Percentiles rank a stretch among this genome's conserved stretches.
phyloP scores from a whole-genome alignment of 1,140 invertebrate species.

The Magallana angulata region DNA sequence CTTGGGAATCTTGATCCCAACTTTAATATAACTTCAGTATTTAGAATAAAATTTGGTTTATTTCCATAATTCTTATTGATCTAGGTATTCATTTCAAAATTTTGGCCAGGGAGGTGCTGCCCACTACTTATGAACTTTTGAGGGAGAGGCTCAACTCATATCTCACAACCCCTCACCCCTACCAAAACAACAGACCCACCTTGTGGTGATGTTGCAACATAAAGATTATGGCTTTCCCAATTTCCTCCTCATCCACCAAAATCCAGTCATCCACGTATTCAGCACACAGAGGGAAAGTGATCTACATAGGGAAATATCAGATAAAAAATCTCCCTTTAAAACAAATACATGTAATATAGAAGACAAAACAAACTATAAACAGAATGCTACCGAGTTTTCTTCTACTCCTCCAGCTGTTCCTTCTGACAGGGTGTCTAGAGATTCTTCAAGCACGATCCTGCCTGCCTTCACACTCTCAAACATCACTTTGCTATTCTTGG shows the following conservation, averaged over 20 bases:
- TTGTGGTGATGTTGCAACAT: slow-evolving; percentile 67
- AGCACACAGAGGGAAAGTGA: slow-evolving; percentile 62
- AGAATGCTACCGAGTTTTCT: slow-evolving; percentile 56
- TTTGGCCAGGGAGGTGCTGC: too few relatives aligned
- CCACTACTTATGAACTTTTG: too few relatives aligned
- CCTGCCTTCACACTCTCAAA: slow-evolving; percentile 62
- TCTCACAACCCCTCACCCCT: too few relatives aligned
- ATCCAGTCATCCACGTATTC: slow-evolving; percentile 67
- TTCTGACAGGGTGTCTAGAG: slow-evolving; percentile 62
- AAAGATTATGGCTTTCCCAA: slow-evolving; percentile 60
- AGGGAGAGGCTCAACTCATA: too few relatives aligned
- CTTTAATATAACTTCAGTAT: too few relatives aligned
- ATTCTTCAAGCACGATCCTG: slow-evolving; percentile 57
- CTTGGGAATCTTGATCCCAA: too few relatives aligned
- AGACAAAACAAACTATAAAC: background rate
- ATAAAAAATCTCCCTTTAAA: background rate
- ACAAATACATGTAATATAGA: background rate
- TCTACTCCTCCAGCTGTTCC: slow-evolving; percentile 63
- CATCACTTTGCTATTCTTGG: slow-evolving; percentile 65
- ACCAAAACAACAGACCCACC: slow-evolving; percentile 32
- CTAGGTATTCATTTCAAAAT: too few relatives aligned
- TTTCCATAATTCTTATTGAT: too few relatives aligned
- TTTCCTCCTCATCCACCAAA: slow-evolving; percentile 63
- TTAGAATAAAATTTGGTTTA: too few relatives aligned
- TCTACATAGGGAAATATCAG: slow-evolving; percentile 42